Percentiles rank a stretch among this genome's conserved stretches.
Conservation (phyloP, 2,888 invertebrate genomes). For the Phorcus lineatus region DNA sequence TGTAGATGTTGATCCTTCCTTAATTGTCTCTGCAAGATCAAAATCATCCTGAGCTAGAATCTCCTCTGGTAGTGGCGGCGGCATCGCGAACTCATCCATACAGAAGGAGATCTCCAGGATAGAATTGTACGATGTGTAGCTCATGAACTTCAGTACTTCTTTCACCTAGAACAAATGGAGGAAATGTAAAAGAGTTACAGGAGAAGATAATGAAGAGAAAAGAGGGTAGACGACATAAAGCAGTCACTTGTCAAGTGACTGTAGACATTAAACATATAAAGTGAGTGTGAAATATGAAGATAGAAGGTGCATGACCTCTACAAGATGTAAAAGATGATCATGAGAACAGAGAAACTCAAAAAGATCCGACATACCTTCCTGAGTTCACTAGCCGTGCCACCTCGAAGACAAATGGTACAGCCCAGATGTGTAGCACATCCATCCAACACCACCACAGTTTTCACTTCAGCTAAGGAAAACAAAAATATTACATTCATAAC, state of each 20-base stretch:
- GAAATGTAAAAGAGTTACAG: neutral
- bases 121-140: conserved; percentile 92
- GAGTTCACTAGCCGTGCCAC: conserved; percentile 83
- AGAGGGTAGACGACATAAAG: too few relatives aligned
- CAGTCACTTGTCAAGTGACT: too few relatives aligned
- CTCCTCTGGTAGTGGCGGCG: conserved; percentile 76
- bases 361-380: conserved; percentile 77
- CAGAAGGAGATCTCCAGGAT: conserved; percentile 92
- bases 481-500: too few relatives aligned
- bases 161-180: conserved; percentile 80
- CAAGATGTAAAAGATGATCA: too few relatives aligned
- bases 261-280: too few relatives aligned
- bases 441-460: conserved; percentile 95
- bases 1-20: neutral
- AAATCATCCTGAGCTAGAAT: conserved; percentile 35
- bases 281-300: too few relatives aligned
- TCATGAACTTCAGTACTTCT: conserved; percentile 86
- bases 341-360: too few relatives aligned
- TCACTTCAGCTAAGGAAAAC: conserved; percentile 76
- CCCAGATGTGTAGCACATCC: conserved; percentile 90
- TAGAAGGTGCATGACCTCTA: too few relatives aligned
- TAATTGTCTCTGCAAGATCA: conserved; percentile 28
- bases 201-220: too few relatives aligned
- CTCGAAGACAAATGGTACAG: conserved; percentile 91
- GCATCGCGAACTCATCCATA: conserved; percentile 89